Evolutionary conservation across 92 coral and sea anemone genomes (phyloP).

Genomic region (Zoanthus gigantus): DNA sequence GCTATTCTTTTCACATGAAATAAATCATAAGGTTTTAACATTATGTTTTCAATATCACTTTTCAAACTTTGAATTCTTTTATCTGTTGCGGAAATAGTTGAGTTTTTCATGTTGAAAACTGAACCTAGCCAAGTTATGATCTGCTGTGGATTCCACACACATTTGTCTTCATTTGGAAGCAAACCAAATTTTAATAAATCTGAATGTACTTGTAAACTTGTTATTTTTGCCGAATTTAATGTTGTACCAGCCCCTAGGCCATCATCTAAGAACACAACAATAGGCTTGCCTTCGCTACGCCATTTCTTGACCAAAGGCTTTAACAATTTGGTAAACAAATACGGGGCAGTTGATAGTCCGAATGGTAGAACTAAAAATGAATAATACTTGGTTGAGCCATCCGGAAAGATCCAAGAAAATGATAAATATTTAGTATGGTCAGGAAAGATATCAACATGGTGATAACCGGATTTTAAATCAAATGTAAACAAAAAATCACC

Average conservation of each 20-base stretch:
- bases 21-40: not conserved
- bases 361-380: slow-evolving; percentile 50
- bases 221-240: slow-evolving; percentile 8
- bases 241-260: slow-evolving; percentile 43
- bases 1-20: slow-evolving; percentile 51
- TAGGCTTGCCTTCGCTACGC: slow-evolving; percentile 38
- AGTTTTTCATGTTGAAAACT: slow-evolving; percentile 34
- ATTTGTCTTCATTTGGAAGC: slow-evolving; percentile 55
- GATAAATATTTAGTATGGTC: slow-evolving; percentile 37
- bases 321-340: slow-evolving; percentile 48
- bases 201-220: slow-evolving; percentile 11
- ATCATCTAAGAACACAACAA: slow-evolving; percentile 54
- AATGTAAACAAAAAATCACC: slow-evolving; percentile 56
- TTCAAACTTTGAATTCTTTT: slow-evolving; percentile 39
- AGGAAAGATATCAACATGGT: slow-evolving; percentile 21
- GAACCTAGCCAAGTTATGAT: slow-evolving; percentile 50
- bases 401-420: slow-evolving; percentile 48
- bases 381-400: slow-evolving; percentile 15
- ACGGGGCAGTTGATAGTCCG: slow-evolving; percentile 52
- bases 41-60: slow-evolving; percentile 18
- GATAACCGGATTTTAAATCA: slow-evolving; percentile 32
- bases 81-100: slow-evolving; percentile 42
- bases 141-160: slow-evolving; percentile 53
- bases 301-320: slow-evolving; percentile 41
- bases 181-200: slow-evolving; percentile 42